Percentiles rank a stretch among this genome's conserved stretches.
Evolutionary conservation across 2,888 invertebrate genomes (phyloP).

Genomic region (Galeruca laticollis): DNA sequence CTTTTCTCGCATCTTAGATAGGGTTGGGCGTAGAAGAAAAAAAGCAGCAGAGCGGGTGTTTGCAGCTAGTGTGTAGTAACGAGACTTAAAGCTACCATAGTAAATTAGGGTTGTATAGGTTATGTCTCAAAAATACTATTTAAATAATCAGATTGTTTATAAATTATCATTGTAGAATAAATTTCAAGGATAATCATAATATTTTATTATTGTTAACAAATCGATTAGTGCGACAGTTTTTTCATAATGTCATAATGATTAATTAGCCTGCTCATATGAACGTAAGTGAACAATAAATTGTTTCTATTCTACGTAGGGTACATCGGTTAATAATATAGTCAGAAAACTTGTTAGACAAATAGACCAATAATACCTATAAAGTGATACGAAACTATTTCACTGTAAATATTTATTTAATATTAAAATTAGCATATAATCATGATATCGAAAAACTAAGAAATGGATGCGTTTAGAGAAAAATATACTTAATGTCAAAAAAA

Average conservation of each 20-base stretch:
- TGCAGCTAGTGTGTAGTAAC: too few species aligned
- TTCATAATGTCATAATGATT: constrained; percentile 1
- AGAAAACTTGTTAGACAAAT: neutral
- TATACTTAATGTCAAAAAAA: too few species aligned
- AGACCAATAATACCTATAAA: neutral
- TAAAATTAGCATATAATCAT: too few species aligned
- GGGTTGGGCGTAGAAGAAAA: too few species aligned
- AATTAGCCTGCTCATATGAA: neutral
- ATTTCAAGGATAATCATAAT: neutral
- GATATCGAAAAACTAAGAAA: too few species aligned
- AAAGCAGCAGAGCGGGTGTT: too few species aligned
- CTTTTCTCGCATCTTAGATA: too few species aligned
- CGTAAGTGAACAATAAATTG: neutral
- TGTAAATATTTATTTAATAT: neutral
- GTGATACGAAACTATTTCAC: neutral
- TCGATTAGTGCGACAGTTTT: neutral
- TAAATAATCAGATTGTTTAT: too few species aligned
- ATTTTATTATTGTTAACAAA: neutral
- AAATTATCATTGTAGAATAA: too few species aligned
- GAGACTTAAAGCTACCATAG: too few species aligned
- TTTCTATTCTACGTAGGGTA: neutral
- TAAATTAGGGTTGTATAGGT: too few species aligned
- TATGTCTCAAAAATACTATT: too few species aligned
- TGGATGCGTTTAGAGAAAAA: neutral
- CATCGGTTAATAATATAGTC: neutral